Conservation (phyloP, 2,888 invertebrate genomes). For the Malthinus flaveolus region DNA sequence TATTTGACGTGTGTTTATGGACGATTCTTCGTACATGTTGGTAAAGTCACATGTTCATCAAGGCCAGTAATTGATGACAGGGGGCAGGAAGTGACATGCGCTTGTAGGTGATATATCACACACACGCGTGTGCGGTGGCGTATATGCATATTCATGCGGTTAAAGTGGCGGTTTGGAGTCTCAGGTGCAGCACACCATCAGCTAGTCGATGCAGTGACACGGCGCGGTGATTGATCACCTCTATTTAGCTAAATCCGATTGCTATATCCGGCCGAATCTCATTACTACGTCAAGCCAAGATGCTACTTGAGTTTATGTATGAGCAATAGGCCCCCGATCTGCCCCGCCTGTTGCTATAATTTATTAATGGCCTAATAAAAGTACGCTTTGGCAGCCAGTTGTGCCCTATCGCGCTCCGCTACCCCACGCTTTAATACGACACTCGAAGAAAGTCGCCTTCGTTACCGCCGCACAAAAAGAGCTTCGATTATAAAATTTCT, state of each 20-base stretch:
- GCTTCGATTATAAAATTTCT: slow-evolving; percentile 43
- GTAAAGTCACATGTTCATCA: slow-evolving; percentile 56
- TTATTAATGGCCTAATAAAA: slow-evolving; percentile 57
- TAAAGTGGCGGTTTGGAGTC: slow-evolving; percentile 39
- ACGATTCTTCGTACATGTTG: slow-evolving; percentile 54
- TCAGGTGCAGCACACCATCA: slow-evolving; percentile 49
- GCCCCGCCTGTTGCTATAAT: slow-evolving; percentile 56
- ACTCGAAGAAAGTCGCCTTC: slow-evolving; percentile 46
- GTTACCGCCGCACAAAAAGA: slow-evolving; percentile 45
- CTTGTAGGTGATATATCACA: slow-evolving; percentile 45
- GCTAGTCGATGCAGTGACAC: slow-evolving; percentile 51
- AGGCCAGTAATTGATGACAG: slow-evolving; percentile 56
- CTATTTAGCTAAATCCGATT: slow-evolving; percentile 54
- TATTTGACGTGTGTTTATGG: slow-evolving; percentile 52
- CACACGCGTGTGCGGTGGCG: slow-evolving; percentile 40
- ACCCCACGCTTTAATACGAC: slow-evolving; percentile 47
- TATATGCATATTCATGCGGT: slow-evolving; percentile 54
- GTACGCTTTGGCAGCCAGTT: slow-evolving; percentile 52
- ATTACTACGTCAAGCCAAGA: slow-evolving; percentile 57
- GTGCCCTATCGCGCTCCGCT: slow-evolving; percentile 45
- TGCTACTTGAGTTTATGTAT: slow-evolving; percentile 56
- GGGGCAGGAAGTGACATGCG: slow-evolving; percentile 44
- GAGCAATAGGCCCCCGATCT: slow-evolving; percentile 51
- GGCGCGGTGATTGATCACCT: slow-evolving; percentile 54
- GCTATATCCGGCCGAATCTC: slow-evolving; percentile 56